Conservation (phyloP, 1,140 invertebrate genomes). For the Rhizoglyphus robini region DNA sequence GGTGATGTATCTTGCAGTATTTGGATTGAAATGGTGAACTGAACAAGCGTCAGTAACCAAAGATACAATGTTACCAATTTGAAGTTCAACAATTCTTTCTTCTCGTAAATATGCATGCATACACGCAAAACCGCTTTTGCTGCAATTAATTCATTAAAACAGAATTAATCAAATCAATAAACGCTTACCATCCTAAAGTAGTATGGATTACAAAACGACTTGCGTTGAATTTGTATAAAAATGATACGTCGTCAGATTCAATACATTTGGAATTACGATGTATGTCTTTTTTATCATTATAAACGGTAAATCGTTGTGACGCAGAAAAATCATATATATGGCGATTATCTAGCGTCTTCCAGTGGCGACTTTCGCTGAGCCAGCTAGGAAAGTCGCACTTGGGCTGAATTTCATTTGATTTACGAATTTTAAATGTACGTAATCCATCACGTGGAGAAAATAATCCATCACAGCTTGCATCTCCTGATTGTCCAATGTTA, state of each 20-base stretch:
- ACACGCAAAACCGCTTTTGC: conserved; percentile 28
- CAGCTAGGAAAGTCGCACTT: conserved; percentile 27
- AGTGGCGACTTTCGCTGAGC: conserved; percentile 24
- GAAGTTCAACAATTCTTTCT: conserved; percentile 28
- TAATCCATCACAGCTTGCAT: conserved; percentile 71
- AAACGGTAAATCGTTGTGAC: conserved; percentile 24
- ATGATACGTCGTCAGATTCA: conserved; percentile 16
- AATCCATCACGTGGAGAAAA: conserved; percentile 62
- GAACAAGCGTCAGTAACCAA: conserved; percentile 26
- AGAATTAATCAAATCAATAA: not conserved
- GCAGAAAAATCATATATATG: conserved; percentile 24
- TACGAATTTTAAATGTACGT: conserved; percentile 54
- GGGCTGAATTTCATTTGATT: conserved; percentile 39
- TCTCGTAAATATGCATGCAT: conserved; percentile 26
- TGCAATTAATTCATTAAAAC: too few relatives aligned
- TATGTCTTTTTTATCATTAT: conserved; percentile 21
- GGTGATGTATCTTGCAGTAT: conserved; percentile 25
- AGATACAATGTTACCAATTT: conserved; percentile 25
- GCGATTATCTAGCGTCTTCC: conserved; percentile 27
- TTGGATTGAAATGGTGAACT: conserved; percentile 23
- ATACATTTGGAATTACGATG: conserved; percentile 23
- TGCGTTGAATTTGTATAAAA: conserved; percentile 8
- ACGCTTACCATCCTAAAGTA: conserved; percentile 28
- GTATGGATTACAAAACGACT: conserved; percentile 25
- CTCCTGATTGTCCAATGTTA: conserved; percentile 67